Base-by-base conservation (phyloP, 2,888 invertebrate genomes). In the Idaea straminata region DNA sequence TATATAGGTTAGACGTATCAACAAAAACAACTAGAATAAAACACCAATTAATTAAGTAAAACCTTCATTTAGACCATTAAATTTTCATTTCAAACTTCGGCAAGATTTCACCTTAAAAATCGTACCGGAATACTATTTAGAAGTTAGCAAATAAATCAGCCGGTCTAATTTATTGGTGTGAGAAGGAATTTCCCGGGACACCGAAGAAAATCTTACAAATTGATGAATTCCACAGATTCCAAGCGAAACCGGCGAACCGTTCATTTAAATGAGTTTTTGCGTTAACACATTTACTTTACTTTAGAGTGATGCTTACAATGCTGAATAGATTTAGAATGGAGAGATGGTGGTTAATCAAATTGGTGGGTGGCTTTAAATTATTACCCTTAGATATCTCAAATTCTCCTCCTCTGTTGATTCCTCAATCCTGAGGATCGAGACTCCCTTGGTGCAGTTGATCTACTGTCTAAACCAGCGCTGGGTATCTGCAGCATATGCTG, bases 101-200 rank as follows among this genome's bases (percentile, higher is more conserved):
- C 38, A 47, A 47, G 15, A 57, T 16, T 62, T 62, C 5, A 25
- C 66, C 61, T 68, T 61, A 73, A 68, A 71, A 70, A 64, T 34
- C 66, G 16, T 62, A 62, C 66, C 60, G 66, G 69, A 70, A 68
- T 71, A 77, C 79, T 83, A 82, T 86, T 82, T 83, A 85, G 81
- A 83, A 87, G 80, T 85, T 78, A 74, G 79, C 81, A 80, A 87
- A 88, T 88, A 89, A 89, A 88, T 87, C 86, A 85, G 81, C 77
- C 74, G 69, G 72, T 82, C 82, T 86, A 87, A 89, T 87, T 88
- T 87, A 88, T 88, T 77, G 85, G 80, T 74, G 78, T 77, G 81
- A 74, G 78, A 76, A 74, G 76, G 84, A 84, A 83, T 86, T 83
- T 76, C 77, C 75, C 74, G 77, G 72, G 72, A 77, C 76, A 58